Evolutionary conservation across 1,140 invertebrate species (phyloP).

Genomic region (Brachionus rotundiformis): DNA sequence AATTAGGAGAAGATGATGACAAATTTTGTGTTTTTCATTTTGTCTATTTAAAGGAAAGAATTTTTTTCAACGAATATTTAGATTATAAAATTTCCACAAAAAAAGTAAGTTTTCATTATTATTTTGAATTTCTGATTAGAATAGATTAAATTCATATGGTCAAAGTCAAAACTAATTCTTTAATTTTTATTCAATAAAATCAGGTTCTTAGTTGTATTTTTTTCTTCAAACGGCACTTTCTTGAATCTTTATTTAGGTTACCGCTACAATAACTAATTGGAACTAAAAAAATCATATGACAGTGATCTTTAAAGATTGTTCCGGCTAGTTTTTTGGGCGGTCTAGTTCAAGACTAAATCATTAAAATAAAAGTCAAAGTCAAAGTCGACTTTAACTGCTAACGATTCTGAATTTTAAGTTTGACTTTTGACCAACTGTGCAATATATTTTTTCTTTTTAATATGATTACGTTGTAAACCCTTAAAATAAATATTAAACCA

Average conservation of each 20-base stretch:
- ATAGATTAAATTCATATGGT: not conserved
- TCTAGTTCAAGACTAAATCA: not conserved
- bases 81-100: not conserved
- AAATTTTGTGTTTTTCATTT: not conserved
- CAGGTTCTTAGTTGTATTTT: not conserved
- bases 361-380: not conserved
- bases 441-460: too few relatives aligned
- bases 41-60: not conserved
- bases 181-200: not conserved
- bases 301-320: not conserved
- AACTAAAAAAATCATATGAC: not conserved
- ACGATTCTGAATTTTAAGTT: not conserved
- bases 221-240: not conserved
- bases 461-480: too few relatives aligned
- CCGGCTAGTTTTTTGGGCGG: not conserved
- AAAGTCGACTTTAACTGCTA: not conserved
- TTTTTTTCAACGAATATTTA: slow-evolving; percentile 7
- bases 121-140: not conserved
- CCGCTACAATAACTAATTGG: not conserved
- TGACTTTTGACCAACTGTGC: not conserved
- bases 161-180: not conserved
- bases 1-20: not conserved
- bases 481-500: not conserved
- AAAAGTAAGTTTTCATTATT: not conserved
- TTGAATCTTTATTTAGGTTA: not conserved